phyloP scores from a whole-genome alignment of 2,113 vertebrate species.

The Odocoileus virginianus region DNA sequence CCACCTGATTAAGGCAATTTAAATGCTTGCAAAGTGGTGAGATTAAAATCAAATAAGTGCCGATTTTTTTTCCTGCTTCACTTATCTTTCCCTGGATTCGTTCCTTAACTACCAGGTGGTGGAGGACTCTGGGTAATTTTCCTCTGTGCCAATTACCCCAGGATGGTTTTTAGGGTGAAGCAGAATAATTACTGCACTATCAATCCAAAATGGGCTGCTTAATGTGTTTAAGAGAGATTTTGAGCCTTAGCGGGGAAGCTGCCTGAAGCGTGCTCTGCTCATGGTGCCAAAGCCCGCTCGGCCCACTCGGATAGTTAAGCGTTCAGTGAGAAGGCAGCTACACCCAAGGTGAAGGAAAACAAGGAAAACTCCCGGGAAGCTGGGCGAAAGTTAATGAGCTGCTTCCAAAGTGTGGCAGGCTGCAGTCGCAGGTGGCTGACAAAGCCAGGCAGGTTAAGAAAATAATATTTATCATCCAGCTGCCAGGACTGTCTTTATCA shows the following conservation, averaged over 20 bases:
- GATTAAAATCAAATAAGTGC: constrained; percentile 98
- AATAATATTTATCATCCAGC: constrained; percentile 86
- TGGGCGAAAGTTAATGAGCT: constrained; percentile 84
- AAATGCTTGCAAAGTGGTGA: constrained; percentile 97
- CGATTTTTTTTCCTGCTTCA: constrained; percentile 86
- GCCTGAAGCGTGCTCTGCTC: constrained; percentile 79
- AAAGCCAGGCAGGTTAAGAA: constrained; percentile 85
- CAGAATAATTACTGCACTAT: constrained; percentile 97
- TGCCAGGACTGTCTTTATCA: constrained; percentile 81
- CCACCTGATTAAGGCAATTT: constrained; percentile 96
- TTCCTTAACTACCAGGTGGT: constrained; percentile 90
- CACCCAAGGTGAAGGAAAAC: constrained; percentile 84
- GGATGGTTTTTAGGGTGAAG: constrained; percentile 93
- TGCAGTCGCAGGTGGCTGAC: constrained; percentile 84
- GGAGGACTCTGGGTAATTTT: constrained; percentile 91
- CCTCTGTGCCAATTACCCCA: constrained; percentile 92
- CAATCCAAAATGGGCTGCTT: constrained; percentile 93
- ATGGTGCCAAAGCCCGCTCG: constrained; percentile 73
- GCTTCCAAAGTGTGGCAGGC: constrained; percentile 81
- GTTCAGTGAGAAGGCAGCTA: constrained; percentile 75
- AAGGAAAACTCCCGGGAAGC: constrained; percentile 83
- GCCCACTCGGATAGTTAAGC: constrained; percentile 71
- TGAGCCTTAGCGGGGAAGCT: constrained; percentile 84
- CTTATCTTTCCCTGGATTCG: constrained; percentile 92
- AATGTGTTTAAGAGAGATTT: constrained; percentile 94